phyloP scores from a whole-genome alignment of 2,888 invertebrate species.

The Chymomyza amoena region DNA sequence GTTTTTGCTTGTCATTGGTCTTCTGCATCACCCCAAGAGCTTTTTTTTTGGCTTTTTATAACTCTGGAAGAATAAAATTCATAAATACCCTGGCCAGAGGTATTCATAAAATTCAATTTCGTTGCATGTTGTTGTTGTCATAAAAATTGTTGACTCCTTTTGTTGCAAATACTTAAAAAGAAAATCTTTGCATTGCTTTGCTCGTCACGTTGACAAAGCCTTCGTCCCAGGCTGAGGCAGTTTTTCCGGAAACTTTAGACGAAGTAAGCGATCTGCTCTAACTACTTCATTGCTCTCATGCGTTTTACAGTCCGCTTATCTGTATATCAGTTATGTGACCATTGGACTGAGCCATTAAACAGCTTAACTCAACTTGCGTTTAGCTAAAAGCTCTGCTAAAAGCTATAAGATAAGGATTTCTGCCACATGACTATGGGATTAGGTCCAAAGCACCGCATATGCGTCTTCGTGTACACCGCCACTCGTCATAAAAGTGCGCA shows the following conservation, averaged over 20 bases:
- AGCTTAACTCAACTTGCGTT: conserved; percentile 33
- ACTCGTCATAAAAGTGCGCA: conserved; percentile 70
- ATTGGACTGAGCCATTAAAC: conserved; percentile 37
- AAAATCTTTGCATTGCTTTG: conserved; percentile 73
- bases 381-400: conserved; percentile 47
- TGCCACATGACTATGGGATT: conserved; percentile 61
- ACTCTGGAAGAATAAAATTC: conserved; percentile 57
- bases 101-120: conserved; percentile 73
- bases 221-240: background rate
- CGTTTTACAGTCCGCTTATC: background rate
- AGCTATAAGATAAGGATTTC: conserved; percentile 54
- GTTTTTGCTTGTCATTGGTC: conserved; percentile 53
- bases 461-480: background rate
- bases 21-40: conserved; percentile 54
- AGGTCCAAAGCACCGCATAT: conserved; percentile 23
- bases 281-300: background rate
- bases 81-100: conserved; percentile 53
- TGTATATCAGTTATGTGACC: background rate
- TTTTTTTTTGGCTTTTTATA: conserved; percentile 33
- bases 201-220: conserved; percentile 61
- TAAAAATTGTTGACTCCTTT: conserved; percentile 72
- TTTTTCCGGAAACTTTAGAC: background rate
- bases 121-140: conserved; percentile 65
- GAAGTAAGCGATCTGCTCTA: background rate
- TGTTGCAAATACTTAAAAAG: conserved; percentile 48